These are phyloP conservation scores for Haemorhous mexicanus DNA, from an alignment of 2,113 vertebrate species.

Conservation along the genomic window DNA sequence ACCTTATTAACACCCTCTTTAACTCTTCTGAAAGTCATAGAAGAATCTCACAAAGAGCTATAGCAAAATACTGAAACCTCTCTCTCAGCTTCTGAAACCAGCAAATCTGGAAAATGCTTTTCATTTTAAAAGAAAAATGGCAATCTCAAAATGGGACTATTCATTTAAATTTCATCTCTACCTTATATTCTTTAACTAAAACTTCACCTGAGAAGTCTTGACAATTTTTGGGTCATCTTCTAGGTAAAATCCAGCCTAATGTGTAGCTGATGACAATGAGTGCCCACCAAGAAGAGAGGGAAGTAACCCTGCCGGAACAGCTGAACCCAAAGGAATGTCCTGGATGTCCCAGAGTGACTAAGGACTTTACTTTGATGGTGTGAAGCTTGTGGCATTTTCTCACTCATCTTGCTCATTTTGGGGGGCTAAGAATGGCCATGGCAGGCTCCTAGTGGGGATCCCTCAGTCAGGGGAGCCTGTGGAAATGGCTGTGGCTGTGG, in stretches of 20 bases:
- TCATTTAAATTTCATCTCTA: not conserved
- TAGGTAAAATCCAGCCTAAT: not conserved
- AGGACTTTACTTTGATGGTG: not conserved
- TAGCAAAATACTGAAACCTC: not conserved
- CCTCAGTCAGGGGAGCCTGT: not conserved
- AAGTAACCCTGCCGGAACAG: not conserved
- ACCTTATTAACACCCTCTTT: constrained; percentile 4
- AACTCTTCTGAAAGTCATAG: not conserved
- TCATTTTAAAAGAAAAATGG: not conserved
- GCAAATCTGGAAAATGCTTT: not conserved
- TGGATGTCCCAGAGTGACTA: not conserved
- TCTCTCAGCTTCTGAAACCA: not conserved
- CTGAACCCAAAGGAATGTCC: not conserved
- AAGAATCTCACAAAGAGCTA: not conserved
- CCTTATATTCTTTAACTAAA: not conserved
- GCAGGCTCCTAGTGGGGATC: not conserved
- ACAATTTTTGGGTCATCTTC: not conserved
- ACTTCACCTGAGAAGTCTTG: not conserved
- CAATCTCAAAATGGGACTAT: not conserved
- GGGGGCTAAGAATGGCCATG: not conserved
- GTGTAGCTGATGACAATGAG: not conserved
- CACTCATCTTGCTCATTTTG: not conserved
- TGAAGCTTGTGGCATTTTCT: not conserved
- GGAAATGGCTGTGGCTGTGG: not conserved
- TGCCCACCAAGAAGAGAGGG: not conserved